These are phyloP conservation scores for Thecocarcelia acutangulata DNA, from an alignment of 2,888 invertebrate genomes.

Conservation along the genomic window DNA sequence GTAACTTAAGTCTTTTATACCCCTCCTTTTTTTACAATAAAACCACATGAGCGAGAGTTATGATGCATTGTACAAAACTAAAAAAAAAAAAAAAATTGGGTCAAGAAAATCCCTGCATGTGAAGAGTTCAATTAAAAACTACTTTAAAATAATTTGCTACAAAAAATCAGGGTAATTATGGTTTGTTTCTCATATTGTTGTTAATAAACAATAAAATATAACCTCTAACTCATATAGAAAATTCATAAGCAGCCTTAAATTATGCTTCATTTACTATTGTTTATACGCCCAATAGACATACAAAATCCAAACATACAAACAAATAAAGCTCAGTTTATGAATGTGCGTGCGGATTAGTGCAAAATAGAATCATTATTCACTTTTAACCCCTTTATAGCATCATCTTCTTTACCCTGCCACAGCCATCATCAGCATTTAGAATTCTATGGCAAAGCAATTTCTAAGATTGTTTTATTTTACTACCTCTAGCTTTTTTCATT, in stretches of 20 bases:
- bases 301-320: slow-evolving; percentile 18
- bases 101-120: slow-evolving; percentile 1
- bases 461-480: slow-evolving; percentile 47
- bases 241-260: slow-evolving; percentile 20
- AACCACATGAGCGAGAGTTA: too few relatives aligned
- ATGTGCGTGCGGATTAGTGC: slow-evolving; percentile 40
- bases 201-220: slow-evolving; percentile 23
- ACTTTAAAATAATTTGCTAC: slow-evolving; percentile 38
- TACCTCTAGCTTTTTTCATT: not conserved
- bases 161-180: slow-evolving; percentile 10
- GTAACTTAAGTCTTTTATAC: too few relatives aligned
- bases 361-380: slow-evolving; percentile 52
- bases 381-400: slow-evolving; percentile 61
- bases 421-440: slow-evolving; percentile 19
- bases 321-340: slow-evolving; percentile 45
- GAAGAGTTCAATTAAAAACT: not conserved
- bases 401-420: slow-evolving; percentile 25
- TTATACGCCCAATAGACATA: slow-evolving; percentile 28
- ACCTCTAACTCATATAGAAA: not conserved
- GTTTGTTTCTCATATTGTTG: not conserved
- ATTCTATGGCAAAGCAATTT: slow-evolving; percentile 49
- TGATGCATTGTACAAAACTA: too few relatives aligned
- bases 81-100: slow-evolving; percentile 27
- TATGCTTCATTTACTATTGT: slow-evolving; percentile 59
- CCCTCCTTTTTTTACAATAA: too few relatives aligned